Evolutionary conservation across 2,888 invertebrate genomes (phyloP), one percentile per base, ranked within the genome.

Genomic region (Aphrophora alni): DNA sequence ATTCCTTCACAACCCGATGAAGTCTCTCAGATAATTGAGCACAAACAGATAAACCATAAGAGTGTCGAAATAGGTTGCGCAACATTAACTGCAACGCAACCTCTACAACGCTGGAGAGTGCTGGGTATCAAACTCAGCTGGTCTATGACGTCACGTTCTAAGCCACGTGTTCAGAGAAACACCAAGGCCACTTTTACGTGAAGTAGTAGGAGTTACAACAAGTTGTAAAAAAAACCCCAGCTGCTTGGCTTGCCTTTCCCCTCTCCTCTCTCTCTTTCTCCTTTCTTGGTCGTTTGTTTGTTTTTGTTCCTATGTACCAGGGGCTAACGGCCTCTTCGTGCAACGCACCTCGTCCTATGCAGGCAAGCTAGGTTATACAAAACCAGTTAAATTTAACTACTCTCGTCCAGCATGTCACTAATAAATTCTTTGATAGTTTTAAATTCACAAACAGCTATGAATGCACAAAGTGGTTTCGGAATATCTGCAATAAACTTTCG

Each of bases 121-220:
- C 59, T 59, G 21, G 21, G 59, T n/a, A 14, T 5, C 4, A 17
- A 59, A n/a, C 21, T 21, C n/a, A 21, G 21, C 21, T n/a, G 59
- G n/a, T n/a, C 59, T 21, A 21, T 59, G 59, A 59, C 59, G 59
- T 59, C 59, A 59, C 59, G 59, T 59, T 59, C 12, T 1, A 3
- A 8, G 59, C 59, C 59, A 59, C 59, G 59, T 59, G 59, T 59
- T 59, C 59, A 21, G 44, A 59, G 59, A n/a, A n/a, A 59, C n/a
- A 59, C 59, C 59, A 59, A 59, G 59, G 59, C 59, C 59, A 59
- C 59, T 59, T 59, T 59, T 59, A 59, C 59, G 59, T 59, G 59
- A n/a, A 59, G 59, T 59, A 59, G 59, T 59, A 59, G 59, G 59
- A 59, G 59, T 59, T 59, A 59, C 59, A 44, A 44, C 44, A 59